A percentile compares a stretch with the other conserved stretches of the same genome.
Conservation (phyloP, 2,797 vertebrate genomes). For the Sebastes ruberrimus region DNA sequence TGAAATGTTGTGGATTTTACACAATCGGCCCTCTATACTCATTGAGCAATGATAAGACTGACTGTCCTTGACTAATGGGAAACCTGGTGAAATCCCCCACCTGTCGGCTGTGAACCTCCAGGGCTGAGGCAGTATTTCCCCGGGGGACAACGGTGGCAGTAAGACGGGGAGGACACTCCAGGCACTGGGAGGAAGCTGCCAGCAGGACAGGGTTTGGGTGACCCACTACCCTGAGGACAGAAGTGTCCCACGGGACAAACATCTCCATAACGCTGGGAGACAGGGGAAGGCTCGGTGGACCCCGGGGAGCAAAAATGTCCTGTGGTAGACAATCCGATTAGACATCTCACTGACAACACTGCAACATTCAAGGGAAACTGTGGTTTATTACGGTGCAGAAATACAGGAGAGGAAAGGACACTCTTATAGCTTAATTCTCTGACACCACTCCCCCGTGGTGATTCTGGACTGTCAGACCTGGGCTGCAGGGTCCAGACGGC, state of each 20-base stretch:
- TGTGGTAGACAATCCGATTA: slow-evolving; percentile 48
- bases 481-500: slow-evolving; percentile 86
- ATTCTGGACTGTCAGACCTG: slow-evolving; percentile 77
- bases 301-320: slow-evolving; percentile 82
- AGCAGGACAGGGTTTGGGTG: slow-evolving; percentile 86
- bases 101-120: slow-evolving; percentile 78
- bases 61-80: background rate
- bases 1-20: background rate
- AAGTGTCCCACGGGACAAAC: slow-evolving; percentile 90
- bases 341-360: slow-evolving; percentile 24
- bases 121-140: slow-evolving; percentile 84
- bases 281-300: slow-evolving; percentile 75
- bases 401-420: slow-evolving; percentile 3
- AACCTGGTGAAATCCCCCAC: slow-evolving; percentile 55
- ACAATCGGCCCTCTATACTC: background rate
- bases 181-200: slow-evolving; percentile 83
- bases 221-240: slow-evolving; percentile 85
- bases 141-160: slow-evolving; percentile 86
- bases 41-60: background rate
- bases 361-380: background rate
- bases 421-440: slow-evolving; percentile 13
- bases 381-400: background rate
- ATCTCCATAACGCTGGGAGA: slow-evolving; percentile 83
- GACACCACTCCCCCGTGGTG: background rate
- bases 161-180: slow-evolving; percentile 78